Base-by-base conservation (phyloP, 2,888 invertebrate genomes). In the Kryphioiulus occultus region DNA sequence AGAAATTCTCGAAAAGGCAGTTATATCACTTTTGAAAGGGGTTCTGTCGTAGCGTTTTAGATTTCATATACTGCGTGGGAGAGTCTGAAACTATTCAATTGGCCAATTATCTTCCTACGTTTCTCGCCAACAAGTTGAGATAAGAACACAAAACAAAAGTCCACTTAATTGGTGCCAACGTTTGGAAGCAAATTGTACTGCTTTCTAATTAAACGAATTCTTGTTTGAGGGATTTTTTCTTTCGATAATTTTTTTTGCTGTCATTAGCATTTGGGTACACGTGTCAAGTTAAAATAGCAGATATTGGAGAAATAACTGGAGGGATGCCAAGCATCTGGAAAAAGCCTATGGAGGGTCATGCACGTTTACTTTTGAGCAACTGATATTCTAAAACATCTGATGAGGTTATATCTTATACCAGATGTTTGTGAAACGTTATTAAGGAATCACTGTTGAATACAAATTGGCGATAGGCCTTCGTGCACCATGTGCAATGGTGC, bases 61-160 rank as follows among this genome's bases (percentile, higher is more conserved):
- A 68, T 22, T 68, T 68, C 68, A 68, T 68, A n/a, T n/a, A 68
- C 26, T 68, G 68, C 68, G 68, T 68, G 68, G 68, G 68, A 68
- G 68, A 68, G 12, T 68, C 1, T 26, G 26, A 68, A 68, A 59
- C 59, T n/a, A 4, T 22, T 59, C 59, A 59, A 59, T 26, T 68
- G 68, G 68, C 26, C 59, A 3, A 10, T 26, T 68, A 68, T 68
- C 68, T 68, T 68, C 26, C 26, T 68, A 26, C 26, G 68, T 68
- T 68, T 68, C 68, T 12, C 26, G 26, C 26, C 19, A 68, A 68
- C 68, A 26, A 68, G 68, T 26, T 26, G 26, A 26, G 68, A 68
- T 68, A 68, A 68, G 68, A 68, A 68, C 0, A n/a, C 7, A 68
- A 68, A 68, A n/a, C 68, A 26, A 68, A 68, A 68, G 10, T 68